Evolutionary conservation across 2,113 vertebrate species (phyloP).

Genomic region (Glareola pratincola): DNA sequence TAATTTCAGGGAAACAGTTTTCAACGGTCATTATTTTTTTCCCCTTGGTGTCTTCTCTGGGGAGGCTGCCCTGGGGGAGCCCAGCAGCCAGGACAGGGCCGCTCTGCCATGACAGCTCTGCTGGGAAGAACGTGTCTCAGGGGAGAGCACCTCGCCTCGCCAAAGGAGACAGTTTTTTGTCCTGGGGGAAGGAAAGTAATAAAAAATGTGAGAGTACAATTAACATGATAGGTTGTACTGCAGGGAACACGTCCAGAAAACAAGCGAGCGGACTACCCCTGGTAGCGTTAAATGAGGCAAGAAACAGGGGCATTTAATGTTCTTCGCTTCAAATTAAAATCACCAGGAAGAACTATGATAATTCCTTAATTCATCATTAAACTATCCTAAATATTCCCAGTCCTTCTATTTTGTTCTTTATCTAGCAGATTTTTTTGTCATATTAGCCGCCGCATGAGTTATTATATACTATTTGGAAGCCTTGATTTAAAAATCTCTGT

Average conservation of each 20-base stretch:
- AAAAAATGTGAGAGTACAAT: neutral
- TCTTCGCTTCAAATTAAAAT: neutral
- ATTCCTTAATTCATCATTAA: slow-evolving; percentile 21
- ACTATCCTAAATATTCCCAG: neutral
- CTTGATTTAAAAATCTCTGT: neutral
- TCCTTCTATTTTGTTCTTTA: neutral
- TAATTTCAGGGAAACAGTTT: neutral
- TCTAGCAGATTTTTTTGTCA: neutral
- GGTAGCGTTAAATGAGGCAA: neutral
- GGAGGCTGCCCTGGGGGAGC: neutral
- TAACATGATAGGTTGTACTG: neutral
- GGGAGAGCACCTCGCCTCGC: neutral
- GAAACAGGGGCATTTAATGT: neutral
- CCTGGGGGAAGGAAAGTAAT: neutral
- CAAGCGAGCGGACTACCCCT: neutral
- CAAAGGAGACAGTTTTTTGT: neutral
- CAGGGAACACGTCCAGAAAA: neutral
- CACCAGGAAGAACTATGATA: neutral
- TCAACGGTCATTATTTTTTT: neutral
- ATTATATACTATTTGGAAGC: neutral
- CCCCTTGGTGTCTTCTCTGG: neutral
- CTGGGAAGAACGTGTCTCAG: neutral
- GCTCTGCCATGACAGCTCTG: neutral
- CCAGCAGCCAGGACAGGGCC: neutral
- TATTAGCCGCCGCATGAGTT: neutral